Evolutionary conservation across 2,113 vertebrate species (phyloP).

Genomic region (Syngnathus typhle): DNA sequence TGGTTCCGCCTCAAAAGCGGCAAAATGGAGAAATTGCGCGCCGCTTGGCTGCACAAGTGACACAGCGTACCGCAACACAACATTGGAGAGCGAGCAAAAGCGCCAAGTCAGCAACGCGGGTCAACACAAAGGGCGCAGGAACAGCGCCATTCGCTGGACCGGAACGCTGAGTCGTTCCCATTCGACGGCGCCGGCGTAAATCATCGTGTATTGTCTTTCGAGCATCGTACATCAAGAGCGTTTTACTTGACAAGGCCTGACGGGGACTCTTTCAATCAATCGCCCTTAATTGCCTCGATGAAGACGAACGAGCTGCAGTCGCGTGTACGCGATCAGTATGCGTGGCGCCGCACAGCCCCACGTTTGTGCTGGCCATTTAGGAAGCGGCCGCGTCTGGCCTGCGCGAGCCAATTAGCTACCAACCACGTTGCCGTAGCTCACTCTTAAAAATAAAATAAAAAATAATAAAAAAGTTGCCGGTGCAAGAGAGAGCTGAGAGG

Average conservation of each 20-base stretch:
- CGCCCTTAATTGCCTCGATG: neutral
- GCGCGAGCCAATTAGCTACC: constrained; percentile 64
- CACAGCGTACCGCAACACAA: too few species aligned
- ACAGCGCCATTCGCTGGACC: too few species aligned
- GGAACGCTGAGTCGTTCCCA: too few species aligned
- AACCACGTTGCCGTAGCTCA: constrained; percentile 37
- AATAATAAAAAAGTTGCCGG: constrained; percentile 27
- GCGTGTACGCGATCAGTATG: constrained; percentile 7
- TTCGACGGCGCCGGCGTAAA: too few species aligned
- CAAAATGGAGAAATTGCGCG: neutral
- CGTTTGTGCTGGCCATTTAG: constrained; percentile 62
- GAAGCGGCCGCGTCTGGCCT: constrained; percentile 52
- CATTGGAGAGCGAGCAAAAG: neutral
- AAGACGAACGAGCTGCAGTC: constrained; percentile 13
- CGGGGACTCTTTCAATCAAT: constrained; percentile 9
- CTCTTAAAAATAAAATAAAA: too few species aligned
- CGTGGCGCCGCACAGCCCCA: constrained; percentile 5
- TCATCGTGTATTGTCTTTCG: neutral
- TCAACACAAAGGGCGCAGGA: too few species aligned
- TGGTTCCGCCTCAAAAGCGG: neutral
- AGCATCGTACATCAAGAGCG: neutral
- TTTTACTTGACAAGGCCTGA: neutral
- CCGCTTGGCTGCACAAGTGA: neutral
- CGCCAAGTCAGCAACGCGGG: neutral
- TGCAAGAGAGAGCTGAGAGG: constrained; percentile 40